phyloP scores from a whole-genome alignment of 2,888 invertebrate genomes.

The Saturnia pavonia region DNA sequence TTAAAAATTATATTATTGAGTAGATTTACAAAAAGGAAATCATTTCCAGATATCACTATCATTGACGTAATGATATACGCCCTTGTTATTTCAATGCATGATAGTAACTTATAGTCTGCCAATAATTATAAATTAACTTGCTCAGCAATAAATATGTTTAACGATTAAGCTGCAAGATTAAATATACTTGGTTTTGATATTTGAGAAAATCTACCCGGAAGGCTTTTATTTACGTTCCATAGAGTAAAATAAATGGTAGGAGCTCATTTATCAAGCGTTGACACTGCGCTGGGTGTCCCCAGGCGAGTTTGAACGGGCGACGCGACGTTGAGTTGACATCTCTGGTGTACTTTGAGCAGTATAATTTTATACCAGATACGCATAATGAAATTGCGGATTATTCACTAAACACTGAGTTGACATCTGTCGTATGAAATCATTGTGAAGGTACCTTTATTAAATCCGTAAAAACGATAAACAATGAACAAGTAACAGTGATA shows the following conservation, averaged over 20 bases:
- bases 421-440: too few species aligned
- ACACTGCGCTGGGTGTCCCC: constrained; percentile 21
- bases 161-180: background rate
- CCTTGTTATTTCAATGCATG: background rate
- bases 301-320: constrained; percentile 4
- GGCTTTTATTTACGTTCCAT: constrained; percentile 5
- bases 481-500: background rate
- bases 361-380: background rate
- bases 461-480: too few species aligned
- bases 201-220: background rate
- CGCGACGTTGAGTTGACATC: constrained; percentile 6
- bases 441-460: too few species aligned
- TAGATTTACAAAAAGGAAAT: too few species aligned
- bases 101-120: too few species aligned
- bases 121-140: too few species aligned
- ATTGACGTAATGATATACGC: too few species aligned
- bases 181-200: background rate
- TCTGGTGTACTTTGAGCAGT: background rate
- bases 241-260: background rate
- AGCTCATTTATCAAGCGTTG: constrained; percentile 52
- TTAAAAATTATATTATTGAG: too few species aligned
- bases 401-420: background rate
- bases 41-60: too few species aligned
- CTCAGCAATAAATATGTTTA: too few species aligned
- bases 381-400: background rate